Percentiles rank a stretch among this genome's conserved stretches.
These are phyloP conservation scores for Steinernema carpocapsae DNA, from an alignment of 2,888 invertebrate genomes.

Conservation along the genomic window DNA sequence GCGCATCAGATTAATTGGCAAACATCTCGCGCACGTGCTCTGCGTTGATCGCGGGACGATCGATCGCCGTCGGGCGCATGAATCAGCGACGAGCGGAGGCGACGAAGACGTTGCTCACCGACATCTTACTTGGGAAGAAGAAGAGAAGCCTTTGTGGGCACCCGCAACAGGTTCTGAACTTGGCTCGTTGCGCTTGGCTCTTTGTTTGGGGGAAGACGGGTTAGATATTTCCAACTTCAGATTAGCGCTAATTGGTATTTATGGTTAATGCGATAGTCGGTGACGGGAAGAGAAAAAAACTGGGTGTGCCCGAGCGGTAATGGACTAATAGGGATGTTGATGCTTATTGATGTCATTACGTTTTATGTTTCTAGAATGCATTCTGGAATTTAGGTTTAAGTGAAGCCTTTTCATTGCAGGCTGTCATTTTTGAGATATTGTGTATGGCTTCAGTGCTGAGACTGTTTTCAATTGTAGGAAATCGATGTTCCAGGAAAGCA, in stretches of 20 bases:
- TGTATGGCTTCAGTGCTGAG: too few relatives aligned
- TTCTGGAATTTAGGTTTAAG: too few relatives aligned
- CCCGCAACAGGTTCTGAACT: constrained; percentile 31
- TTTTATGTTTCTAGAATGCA: too few relatives aligned
- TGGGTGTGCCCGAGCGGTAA: too few relatives aligned
- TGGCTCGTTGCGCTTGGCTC: constrained; percentile 21
- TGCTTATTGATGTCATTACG: too few relatives aligned
- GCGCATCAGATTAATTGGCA: constrained; percentile 1
- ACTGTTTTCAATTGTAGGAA: too few relatives aligned
- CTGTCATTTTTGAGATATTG: too few relatives aligned
- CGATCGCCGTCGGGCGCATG: constrained; percentile 21
- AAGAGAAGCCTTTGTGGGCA: constrained; percentile 10
- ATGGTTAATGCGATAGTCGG: neutral
- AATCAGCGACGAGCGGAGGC: constrained; percentile 6
- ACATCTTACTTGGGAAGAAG: neutral
- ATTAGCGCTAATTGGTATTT: constrained; percentile 26
- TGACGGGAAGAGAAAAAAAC: neutral
- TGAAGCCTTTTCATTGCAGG: too few relatives aligned
- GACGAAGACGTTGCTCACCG: neutral
- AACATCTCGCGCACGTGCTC: constrained; percentile 10
- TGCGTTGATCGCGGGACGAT: constrained; percentile 8
- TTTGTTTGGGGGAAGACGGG: neutral
- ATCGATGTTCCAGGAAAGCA: neutral
- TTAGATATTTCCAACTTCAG: constrained; percentile 12
- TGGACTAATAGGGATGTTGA: too few relatives aligned